Evolutionary conservation across 2,888 invertebrate genomes (phyloP).

Genomic region (Protophormia terraenovae): DNA sequence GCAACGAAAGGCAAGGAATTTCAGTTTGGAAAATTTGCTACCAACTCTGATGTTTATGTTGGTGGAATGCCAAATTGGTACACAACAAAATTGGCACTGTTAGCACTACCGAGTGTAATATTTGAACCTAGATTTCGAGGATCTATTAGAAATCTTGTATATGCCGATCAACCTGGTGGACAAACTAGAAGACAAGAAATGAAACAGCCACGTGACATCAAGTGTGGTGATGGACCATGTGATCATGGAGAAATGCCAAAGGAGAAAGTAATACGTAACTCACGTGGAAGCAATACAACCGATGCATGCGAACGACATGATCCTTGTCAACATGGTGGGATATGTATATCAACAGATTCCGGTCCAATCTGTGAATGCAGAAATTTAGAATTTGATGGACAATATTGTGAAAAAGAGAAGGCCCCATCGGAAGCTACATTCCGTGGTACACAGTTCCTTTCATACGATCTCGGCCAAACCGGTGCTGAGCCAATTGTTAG

Average conservation of each 20-base stretch:
- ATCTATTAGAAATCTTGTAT: slow-evolving; percentile 94
- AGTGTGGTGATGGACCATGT: slow-evolving; percentile 82
- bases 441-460: slow-evolving; percentile 94
- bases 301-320: slow-evolving; percentile 93
- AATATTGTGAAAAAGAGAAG: slow-evolving; percentile 97
- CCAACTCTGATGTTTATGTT: slow-evolving; percentile 96
- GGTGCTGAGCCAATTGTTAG: slow-evolving; percentile 94
- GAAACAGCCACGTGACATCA: slow-evolving; percentile 89
- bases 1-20: slow-evolving; percentile 94
- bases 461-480: slow-evolving; percentile 93
- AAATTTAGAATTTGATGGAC: slow-evolving; percentile 95
- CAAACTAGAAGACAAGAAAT: slow-evolving; percentile 92
- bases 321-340: slow-evolving; percentile 96
- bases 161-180: slow-evolving; percentile 91
- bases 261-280: slow-evolving; percentile 79
- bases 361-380: slow-evolving; percentile 98
- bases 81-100: slow-evolving; percentile 90
- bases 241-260: slow-evolving; percentile 80
- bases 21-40: slow-evolving; percentile 91
- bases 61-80: slow-evolving; percentile 98
- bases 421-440: slow-evolving; percentile 97
- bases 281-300: slow-evolving; percentile 84
- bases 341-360: slow-evolving; percentile 97
- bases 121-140: slow-evolving; percentile 96
- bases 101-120: slow-evolving; percentile 94